These are phyloP conservation scores for Hirtodrosophila trivittata DNA, from an alignment of 2,888 invertebrate genomes.

Conservation along the genomic window DNA sequence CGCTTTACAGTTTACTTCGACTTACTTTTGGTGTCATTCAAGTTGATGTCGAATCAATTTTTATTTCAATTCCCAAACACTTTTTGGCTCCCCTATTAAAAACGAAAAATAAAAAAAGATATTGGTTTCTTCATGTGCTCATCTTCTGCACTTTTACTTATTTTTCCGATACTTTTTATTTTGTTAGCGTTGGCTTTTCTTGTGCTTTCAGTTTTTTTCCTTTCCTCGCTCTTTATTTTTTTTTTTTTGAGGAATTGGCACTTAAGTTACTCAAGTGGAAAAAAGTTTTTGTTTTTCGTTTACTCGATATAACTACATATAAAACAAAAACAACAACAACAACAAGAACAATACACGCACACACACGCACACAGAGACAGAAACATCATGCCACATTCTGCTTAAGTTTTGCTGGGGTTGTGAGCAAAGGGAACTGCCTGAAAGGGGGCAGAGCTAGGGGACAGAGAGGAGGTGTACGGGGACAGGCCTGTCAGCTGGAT, in stretches of 20 bases:
- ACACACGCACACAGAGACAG: constrained; percentile 29
- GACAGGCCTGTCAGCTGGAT: constrained; percentile 67
- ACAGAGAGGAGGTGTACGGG: constrained; percentile 20
- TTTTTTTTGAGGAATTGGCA: constrained; percentile 76
- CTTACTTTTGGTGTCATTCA: constrained; percentile 32
- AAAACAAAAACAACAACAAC: constrained; percentile 33
- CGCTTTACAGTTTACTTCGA: constrained; percentile 49
- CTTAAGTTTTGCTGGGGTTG: constrained; percentile 45
- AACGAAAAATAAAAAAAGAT: constrained; percentile 15
- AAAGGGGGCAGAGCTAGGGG: constrained; percentile 3
- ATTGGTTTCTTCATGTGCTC: constrained; percentile 36
- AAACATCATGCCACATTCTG: constrained; percentile 58
- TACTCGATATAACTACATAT: constrained; percentile 69
- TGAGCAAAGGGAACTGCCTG: neutral
- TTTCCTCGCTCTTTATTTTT: constrained; percentile 28
- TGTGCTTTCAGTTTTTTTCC: constrained; percentile 34
- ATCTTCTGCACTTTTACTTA: constrained; percentile 31
- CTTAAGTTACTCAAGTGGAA: constrained; percentile 81
- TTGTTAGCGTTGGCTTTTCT: constrained; percentile 45
- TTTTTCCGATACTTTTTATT: constrained; percentile 7
- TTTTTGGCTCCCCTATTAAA: constrained; percentile 24
- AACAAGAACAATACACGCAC: constrained; percentile 28
- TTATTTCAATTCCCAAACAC: constrained; percentile 25
- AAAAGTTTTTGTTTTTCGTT: constrained; percentile 80
- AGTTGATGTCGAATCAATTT: constrained; percentile 49